A percentile compares a stretch with the other conserved stretches of the same genome.
phyloP scores from a whole-genome alignment of 2,113 vertebrate genomes.

The Crotalus tigris region DNA sequence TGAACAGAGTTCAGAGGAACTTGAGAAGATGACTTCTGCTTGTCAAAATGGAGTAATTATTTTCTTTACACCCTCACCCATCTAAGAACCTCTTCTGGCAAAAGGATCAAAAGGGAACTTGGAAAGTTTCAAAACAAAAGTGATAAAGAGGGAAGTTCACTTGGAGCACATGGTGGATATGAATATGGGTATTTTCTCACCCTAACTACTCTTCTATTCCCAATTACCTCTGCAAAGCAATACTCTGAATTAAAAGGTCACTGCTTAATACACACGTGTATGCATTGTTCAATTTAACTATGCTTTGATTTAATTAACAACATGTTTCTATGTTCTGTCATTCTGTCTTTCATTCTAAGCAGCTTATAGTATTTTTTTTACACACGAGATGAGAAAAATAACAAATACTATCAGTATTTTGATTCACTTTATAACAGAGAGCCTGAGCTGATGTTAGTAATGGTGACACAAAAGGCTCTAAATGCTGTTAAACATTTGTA shows the following conservation, averaged over 20 bases:
- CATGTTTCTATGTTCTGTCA: neutral
- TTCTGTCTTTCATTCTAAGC: neutral
- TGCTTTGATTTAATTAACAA: neutral
- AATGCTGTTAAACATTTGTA: neutral
- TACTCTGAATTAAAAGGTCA: neutral
- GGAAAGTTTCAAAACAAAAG: neutral
- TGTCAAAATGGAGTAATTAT: neutral
- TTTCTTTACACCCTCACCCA: neutral
- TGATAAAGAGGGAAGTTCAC: neutral
- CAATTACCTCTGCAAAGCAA: neutral
- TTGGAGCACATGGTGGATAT: neutral
- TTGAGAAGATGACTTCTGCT: neutral
- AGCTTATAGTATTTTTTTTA: neutral
- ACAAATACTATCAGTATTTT: neutral
- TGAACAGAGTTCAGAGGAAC: neutral
- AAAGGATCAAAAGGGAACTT: neutral
- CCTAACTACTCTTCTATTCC: neutral
- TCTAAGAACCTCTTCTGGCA: neutral
- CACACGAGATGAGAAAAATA: neutral
- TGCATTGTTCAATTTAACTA: too few relatives aligned
- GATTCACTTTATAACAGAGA: neutral
- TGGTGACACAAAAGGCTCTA: neutral
- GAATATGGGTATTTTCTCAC: neutral
- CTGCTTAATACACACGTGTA: neutral
- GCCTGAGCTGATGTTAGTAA: neutral